phyloP scores from a whole-genome alignment of 2,888 invertebrate genomes.

The Chrysolina americana region DNA sequence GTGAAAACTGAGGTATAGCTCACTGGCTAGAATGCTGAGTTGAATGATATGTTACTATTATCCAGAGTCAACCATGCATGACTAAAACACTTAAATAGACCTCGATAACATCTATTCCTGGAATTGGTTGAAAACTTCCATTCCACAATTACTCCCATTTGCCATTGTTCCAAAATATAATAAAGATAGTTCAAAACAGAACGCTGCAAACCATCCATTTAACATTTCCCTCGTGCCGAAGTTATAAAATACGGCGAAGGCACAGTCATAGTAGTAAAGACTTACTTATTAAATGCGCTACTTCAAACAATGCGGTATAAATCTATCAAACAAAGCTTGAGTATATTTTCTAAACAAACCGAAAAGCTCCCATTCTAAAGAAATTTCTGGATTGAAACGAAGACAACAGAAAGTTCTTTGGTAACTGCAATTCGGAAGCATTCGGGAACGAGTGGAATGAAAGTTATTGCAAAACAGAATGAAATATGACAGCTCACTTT shows the following conservation, averaged over 20 bases:
- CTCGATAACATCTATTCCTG: neutral
- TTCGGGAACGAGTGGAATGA: neutral
- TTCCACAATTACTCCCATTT: slow-evolving; percentile 1
- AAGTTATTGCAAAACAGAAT: neutral
- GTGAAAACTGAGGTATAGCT: too few species aligned
- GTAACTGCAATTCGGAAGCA: neutral
- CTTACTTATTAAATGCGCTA: slow-evolving; percentile 31
- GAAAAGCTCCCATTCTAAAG: slow-evolving; percentile 16
- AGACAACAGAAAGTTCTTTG: slow-evolving; percentile 9
- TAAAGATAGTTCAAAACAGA: neutral
- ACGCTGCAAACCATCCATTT: slow-evolving; percentile 17
- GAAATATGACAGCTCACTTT: too few species aligned
- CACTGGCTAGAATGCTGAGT: too few species aligned
- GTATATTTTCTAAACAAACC: slow-evolving; percentile 25
- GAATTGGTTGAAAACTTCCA: neutral
- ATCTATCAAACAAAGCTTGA: slow-evolving; percentile 31
- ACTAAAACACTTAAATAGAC: neutral
- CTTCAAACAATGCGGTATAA: slow-evolving; percentile 30
- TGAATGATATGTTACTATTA: too few species aligned
- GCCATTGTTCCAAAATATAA: slow-evolving; percentile 10
- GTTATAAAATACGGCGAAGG: slow-evolving; percentile 19
- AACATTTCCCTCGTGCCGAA: slow-evolving; percentile 23
- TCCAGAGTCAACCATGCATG: too few species aligned
- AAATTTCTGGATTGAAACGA: slow-evolving; percentile 18
- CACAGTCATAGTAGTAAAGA: slow-evolving; percentile 4